Evolutionary conservation across 1,140 invertebrate genomes (phyloP), one percentile per base, ranked within the genome.

Genomic region (Conopomorpha cramerella): DNA sequence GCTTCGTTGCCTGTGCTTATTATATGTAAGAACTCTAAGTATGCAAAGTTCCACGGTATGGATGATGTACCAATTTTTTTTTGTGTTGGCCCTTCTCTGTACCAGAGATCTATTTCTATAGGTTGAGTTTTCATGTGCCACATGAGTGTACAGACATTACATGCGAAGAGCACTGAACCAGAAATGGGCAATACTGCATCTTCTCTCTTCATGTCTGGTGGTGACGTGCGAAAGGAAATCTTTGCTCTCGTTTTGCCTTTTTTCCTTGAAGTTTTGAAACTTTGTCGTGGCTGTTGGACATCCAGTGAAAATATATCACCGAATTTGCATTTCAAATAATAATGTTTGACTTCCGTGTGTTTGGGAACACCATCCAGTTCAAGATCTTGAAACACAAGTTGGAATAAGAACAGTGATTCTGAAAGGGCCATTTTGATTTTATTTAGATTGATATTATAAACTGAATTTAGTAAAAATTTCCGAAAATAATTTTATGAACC

Each of bases 381-480:
- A n/a, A n/a, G n/a, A n/a, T 60, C 42, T 41, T 68, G 49, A n/a
- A 70, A 34, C 2, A 41, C 32, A 26, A 72, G 53, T 36, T 74
- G 59, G 40, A 71, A 63, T 34, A 70, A 56, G 53, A 71, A 68
- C 49, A 59, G 56, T 48, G 64, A 64, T 60, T 65, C 63, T 55
- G 55, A 51, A 53, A 49, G 34, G 51, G 51, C 35, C 66, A 71
- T n/a, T n/a, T n/a, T n/a, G n/a, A n/a, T n/a, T n/a, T 74, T 43
- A 49, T 63, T 18, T 36, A 32, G 31, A 31, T 30, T n/a, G n/a
- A 46, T 31, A 38, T 40, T 38, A 33, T 34, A n/a, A n/a, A n/a
- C n/a, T 34, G 7, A 33, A 27, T 14, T 34, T 36, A 25, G 45
- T 41, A 18, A 33, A 41, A 8, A 12, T 30, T 13, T n/a, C 15